phyloP scores from a whole-genome alignment of 1,140 invertebrate species.

The Notospermus geniculatus region DNA sequence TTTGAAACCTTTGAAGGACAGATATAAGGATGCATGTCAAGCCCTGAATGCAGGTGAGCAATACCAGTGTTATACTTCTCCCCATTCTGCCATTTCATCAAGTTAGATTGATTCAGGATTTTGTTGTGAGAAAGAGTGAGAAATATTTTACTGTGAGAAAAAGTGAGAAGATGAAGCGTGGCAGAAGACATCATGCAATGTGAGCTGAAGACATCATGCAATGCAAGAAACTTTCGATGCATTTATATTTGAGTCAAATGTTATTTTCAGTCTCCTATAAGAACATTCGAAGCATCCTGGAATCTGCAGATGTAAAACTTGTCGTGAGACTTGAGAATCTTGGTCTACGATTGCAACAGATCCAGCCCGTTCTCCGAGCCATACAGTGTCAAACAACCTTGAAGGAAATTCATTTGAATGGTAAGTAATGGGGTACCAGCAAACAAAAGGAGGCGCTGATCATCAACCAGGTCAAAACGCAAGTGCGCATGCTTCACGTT shows the following conservation, averaged over 20 bases:
- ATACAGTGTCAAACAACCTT: slow-evolving; percentile 37
- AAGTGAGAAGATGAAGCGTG: not conserved
- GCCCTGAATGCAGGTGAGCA: slow-evolving; percentile 31
- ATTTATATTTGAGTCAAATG: slow-evolving; percentile 16
- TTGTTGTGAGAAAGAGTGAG: not conserved
- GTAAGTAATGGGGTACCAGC: slow-evolving; percentile 24
- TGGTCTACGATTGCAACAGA: slow-evolving; percentile 29
- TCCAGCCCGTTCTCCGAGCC: slow-evolving; percentile 43
- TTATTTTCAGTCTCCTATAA: slow-evolving; percentile 34
- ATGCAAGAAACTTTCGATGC: not conserved
- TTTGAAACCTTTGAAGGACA: slow-evolving; percentile 45
- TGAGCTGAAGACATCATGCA: not conserved
- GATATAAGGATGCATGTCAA: slow-evolving; percentile 52
- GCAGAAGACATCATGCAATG: not conserved
- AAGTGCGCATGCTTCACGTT: no score
- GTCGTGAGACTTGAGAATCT: slow-evolving; percentile 33
- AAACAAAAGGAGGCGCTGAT: no score
- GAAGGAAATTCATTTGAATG: slow-evolving; percentile 30
- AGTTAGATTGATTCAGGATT: not conserved
- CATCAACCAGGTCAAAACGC: no score
- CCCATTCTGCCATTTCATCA: not conserved
- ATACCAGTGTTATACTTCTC: not conserved
- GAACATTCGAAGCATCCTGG: slow-evolving; percentile 30
- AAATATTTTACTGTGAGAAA: not conserved
- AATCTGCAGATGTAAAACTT: slow-evolving; percentile 26